These are phyloP conservation scores for Spodoptera exigua DNA, from an alignment of 2,888 invertebrate genomes.

Conservation along the genomic window DNA sequence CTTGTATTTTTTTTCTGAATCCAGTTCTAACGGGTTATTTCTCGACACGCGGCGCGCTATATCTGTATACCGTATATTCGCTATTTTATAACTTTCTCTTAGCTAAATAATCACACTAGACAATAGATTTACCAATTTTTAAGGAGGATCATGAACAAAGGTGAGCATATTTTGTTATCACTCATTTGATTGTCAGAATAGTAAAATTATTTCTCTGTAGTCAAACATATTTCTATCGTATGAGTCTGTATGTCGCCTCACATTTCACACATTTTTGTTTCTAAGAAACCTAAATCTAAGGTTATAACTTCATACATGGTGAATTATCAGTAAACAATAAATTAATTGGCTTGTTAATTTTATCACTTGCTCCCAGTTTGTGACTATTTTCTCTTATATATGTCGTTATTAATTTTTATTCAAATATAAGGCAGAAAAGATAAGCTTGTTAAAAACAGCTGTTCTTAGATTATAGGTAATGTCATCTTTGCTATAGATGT, in stretches of 20 bases:
- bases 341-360: no score
- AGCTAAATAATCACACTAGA: slow-evolving; percentile 49
- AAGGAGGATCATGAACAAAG: slow-evolving; percentile 65
- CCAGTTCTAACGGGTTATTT: slow-evolving; percentile 88
- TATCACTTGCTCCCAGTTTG: no score
- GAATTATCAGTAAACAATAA: no score
- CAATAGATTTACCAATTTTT: slow-evolving; percentile 44
- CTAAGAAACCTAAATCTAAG: no score
- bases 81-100: slow-evolving; percentile 71
- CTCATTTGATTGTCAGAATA: slow-evolving; percentile 3
- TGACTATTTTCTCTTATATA: no score
- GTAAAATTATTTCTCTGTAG: slow-evolving; percentile 31
- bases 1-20: slow-evolving; percentile 81
- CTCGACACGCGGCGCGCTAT: slow-evolving; percentile 86
- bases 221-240: slow-evolving; percentile 25
- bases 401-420: no score
- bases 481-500: no score
- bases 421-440: no score
- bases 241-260: slow-evolving; percentile 5
- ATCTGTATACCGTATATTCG: slow-evolving; percentile 60
- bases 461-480: no score
- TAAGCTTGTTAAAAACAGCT: no score
- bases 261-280: no score
- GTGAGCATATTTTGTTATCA: slow-evolving; percentile 58
- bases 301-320: no score